Conservation (phyloP, 2,797 vertebrate species). For the Oceanodroma leucorhoa region DNA sequence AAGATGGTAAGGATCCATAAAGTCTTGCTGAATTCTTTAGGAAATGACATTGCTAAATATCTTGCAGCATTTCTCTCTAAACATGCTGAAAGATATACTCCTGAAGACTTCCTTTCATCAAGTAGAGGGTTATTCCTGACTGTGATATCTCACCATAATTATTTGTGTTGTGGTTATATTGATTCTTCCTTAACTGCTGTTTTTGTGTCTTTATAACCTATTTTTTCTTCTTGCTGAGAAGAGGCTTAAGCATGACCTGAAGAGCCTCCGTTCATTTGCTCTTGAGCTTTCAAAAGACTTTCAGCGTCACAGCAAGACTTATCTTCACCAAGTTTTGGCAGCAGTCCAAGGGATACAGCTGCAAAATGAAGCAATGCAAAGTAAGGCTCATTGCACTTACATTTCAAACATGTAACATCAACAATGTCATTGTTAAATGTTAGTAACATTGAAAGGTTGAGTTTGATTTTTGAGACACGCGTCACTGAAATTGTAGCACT, state of each 20-base stretch:
- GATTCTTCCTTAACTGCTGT: neutral
- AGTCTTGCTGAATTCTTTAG: neutral
- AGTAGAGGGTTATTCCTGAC: neutral
- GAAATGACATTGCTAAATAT: neutral
- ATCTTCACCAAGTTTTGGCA: conserved; percentile 63
- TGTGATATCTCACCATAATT: neutral
- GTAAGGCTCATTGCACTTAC: conserved; percentile 66
- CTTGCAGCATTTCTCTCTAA: neutral
- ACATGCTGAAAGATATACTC: neutral
- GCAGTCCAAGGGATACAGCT: conserved; percentile 48
- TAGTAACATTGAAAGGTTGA: neutral
- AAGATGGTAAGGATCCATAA: neutral
- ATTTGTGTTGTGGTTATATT: neutral
- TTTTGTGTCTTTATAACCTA: neutral
- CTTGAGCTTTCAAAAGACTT: conserved; percentile 73
- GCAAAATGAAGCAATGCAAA: conserved; percentile 60
- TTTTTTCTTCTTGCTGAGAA: conserved; percentile 45
- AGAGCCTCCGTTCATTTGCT: conserved; percentile 72
- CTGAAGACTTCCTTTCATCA: neutral
- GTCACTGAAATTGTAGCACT: neutral
- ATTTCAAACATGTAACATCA: neutral
- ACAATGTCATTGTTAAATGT: neutral
- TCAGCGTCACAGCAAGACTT: conserved; percentile 71
- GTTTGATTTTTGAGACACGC: neutral
- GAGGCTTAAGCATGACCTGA: conserved; percentile 79